phyloP scores from a whole-genome alignment of 2,888 invertebrate genomes.

The Ctena decussata region DNA sequence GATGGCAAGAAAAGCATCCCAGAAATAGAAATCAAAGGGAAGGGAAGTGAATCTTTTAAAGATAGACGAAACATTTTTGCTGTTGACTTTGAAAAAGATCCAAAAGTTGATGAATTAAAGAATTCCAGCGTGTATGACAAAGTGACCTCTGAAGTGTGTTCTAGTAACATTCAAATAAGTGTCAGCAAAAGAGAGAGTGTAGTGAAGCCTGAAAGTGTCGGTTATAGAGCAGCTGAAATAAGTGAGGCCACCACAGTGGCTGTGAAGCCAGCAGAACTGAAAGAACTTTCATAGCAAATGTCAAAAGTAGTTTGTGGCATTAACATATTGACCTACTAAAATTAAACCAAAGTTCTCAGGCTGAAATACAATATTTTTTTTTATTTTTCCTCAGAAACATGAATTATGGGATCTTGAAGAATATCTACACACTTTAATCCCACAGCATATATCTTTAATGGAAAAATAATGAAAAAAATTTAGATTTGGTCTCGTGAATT shows the following conservation, averaged over 20 bases:
- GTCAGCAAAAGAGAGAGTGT: background rate
- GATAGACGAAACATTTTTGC: background rate
- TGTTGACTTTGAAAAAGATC: constrained; percentile 1
- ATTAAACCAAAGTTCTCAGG: too few species aligned
- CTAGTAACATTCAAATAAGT: background rate
- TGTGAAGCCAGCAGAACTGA: background rate
- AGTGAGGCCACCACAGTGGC: background rate
- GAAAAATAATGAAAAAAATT: too few species aligned
- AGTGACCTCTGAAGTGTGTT: background rate
- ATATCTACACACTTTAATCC: too few species aligned
- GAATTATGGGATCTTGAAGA: too few species aligned
- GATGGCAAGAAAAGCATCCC: background rate
- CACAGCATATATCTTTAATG: too few species aligned
- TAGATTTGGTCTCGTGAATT: too few species aligned
- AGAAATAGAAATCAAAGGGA: background rate
- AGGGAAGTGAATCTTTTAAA: background rate
- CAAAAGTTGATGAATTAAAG: background rate
- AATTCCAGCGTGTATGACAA: background rate
- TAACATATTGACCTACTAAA: too few species aligned
- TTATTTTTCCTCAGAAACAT: too few species aligned
- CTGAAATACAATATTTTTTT: too few species aligned
- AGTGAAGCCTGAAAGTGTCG: background rate
- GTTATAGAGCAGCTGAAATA: background rate
- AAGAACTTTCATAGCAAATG: background rate
- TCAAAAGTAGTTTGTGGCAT: too few species aligned